Base-by-base conservation (phyloP, 2,797 vertebrate genomes). In the Microctenopoma stevenorrisi region DNA sequence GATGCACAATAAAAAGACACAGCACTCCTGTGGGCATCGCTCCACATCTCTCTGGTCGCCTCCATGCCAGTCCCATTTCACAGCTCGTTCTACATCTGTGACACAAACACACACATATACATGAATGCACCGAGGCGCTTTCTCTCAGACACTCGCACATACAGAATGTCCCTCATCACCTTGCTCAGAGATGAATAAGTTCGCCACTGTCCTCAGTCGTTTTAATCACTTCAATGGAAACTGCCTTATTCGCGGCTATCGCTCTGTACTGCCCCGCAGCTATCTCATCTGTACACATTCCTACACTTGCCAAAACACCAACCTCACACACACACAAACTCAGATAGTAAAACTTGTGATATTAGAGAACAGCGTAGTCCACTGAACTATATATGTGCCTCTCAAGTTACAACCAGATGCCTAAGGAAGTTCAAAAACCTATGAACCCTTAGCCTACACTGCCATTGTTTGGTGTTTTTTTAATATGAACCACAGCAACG, bases 181-280 rank as follows among this genome's bases (percentile, higher is more conserved):
- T 94, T 93, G 91, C 92, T 92, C 84, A 87, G 82, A 91, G 92
- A 93, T 92, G 89, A 92, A 93, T 92, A 88, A 81, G 86, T 90
- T 91, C 46, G 66, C 88, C 65, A 74, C 79, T 90, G 89, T 92
- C 89, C 91, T 94, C 91, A 87, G 93, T 94, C 93, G 92, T 94
- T 92, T 92, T 92, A 94, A 94, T 94, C 92, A 94, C 92, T 89
- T 87, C 86, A 85, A 82, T 85, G 83, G 89, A 93, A 93, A 89
- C 90, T 64, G 88, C 86, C 90, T 88, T 78, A 88, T 91, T 92
- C 90, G 72, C 40, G 35, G 82, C 81, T 80, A 89, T 92, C 85
- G 64, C 83, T 84, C 79, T 69, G 72, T 64, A 42, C 82, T 85
- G 86, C 88, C 92, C 90, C 16, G 70, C 81, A 87, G 90, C 89